A percentile compares a stretch with the other conserved stretches of the same genome.
Conservation (phyloP, 2,888 invertebrate genomes). For the Netelia virgata region DNA sequence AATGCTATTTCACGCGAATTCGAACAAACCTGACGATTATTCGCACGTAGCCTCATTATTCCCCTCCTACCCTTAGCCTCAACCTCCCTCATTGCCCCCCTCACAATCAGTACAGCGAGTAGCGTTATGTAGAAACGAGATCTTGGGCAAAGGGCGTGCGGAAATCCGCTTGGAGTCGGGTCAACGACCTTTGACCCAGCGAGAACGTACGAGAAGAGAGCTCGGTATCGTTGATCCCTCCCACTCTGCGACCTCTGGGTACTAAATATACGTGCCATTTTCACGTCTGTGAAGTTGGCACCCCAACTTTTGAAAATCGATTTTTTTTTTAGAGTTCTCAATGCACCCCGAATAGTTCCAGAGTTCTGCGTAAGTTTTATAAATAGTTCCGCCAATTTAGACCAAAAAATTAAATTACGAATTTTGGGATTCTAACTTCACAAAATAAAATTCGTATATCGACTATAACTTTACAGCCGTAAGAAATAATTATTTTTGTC, state of each 20-base stretch:
- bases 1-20: slow-evolving; percentile 72
- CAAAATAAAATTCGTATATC: too few relatives aligned
- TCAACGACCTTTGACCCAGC: slow-evolving; percentile 84
- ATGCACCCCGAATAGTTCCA: too few relatives aligned
- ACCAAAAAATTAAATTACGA: too few relatives aligned
- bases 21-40: slow-evolving; percentile 68
- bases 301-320: too few relatives aligned
- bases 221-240: slow-evolving; percentile 72
- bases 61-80: too few relatives aligned
- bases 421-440: too few relatives aligned
- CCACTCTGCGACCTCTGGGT: slow-evolving; percentile 55
- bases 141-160: slow-evolving; percentile 65
- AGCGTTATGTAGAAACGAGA: slow-evolving; percentile 22
- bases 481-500: too few relatives aligned
- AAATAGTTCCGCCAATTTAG: too few relatives aligned
- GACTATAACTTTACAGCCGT: too few relatives aligned
- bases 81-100: neutral
- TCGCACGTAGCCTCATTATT: slow-evolving; percentile 8
- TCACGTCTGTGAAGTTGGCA: too few relatives aligned
- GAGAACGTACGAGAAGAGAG: slow-evolving; percentile 69
- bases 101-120: neutral
- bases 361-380: too few relatives aligned
- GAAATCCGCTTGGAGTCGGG: slow-evolving; percentile 72
- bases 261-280: slow-evolving; percentile 77
- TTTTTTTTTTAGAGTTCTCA: too few relatives aligned